Percentiles rank a stretch among this genome's conserved stretches.
These are phyloP conservation scores for Drosophila anomalipes DNA, from an alignment of 2,888 invertebrate species.

Conservation along the genomic window DNA sequence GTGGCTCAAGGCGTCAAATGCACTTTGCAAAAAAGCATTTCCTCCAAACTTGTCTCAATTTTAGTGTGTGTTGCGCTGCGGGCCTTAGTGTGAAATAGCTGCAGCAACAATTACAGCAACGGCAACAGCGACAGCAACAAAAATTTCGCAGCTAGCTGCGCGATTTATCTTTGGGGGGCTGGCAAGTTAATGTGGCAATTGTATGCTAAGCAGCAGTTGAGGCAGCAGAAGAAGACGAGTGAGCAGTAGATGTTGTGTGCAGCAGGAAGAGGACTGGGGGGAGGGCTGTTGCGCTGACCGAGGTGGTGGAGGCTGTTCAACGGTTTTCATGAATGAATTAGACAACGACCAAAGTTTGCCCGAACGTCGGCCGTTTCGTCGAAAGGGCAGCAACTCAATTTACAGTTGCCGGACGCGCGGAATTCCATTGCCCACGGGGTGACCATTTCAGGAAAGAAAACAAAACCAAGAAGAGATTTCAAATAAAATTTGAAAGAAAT, in stretches of 20 bases:
- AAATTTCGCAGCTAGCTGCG: conserved; percentile 63
- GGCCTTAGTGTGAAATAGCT: conserved; percentile 75
- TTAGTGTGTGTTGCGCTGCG: conserved; percentile 64
- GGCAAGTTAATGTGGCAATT: conserved; percentile 80
- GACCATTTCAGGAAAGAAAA: conserved; percentile 52
- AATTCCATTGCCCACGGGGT: conserved; percentile 73
- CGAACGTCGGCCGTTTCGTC: conserved; percentile 14
- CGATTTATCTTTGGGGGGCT: conserved; percentile 77
- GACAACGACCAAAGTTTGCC: conserved; percentile 69
- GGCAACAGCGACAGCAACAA: conserved; percentile 33
- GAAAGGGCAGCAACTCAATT: conserved; percentile 79
- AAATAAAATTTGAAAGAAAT: conserved; percentile 37
- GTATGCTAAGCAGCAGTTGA: conserved; percentile 77
- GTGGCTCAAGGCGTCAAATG: conserved; percentile 78
- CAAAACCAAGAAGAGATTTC: conserved; percentile 11
- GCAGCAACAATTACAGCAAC: conserved; percentile 37
- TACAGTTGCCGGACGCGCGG: conserved; percentile 65
- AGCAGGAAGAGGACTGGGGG: neutral
- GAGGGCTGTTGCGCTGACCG: neutral
- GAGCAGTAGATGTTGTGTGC: neutral
- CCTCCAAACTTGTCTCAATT: conserved; percentile 78
- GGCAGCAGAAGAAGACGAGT: conserved; percentile 18
- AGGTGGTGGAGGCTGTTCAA: conserved; percentile 48
- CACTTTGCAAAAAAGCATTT: conserved; percentile 82
- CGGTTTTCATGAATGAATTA: conserved; percentile 79